Percentiles rank a stretch among this genome's conserved stretches.
These are phyloP conservation scores for Apodemus sylvaticus DNA, from an alignment of 2,113 vertebrate species.

Conservation along the genomic window DNA sequence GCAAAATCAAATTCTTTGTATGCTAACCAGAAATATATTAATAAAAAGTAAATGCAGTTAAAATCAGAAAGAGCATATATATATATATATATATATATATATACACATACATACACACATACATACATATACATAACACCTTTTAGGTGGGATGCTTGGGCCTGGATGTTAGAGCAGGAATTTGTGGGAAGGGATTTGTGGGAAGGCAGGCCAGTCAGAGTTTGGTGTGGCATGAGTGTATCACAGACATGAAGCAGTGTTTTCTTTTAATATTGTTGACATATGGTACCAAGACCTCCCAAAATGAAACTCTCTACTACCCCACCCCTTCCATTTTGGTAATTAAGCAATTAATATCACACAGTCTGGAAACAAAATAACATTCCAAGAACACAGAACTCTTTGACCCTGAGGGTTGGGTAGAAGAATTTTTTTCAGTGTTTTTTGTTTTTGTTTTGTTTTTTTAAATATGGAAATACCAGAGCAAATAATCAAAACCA, in stretches of 20 bases:
- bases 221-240: neutral
- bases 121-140: neutral
- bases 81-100: no score
- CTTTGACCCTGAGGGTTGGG: constrained; percentile 34
- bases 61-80: neutral
- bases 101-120: no score
- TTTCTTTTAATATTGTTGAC: constrained; percentile 49
- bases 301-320: constrained; percentile 54
- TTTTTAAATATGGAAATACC: constrained; percentile 18
- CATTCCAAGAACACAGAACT: constrained; percentile 55
- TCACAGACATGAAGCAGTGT: constrained; percentile 22
- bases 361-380: constrained; percentile 56
- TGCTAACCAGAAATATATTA: neutral
- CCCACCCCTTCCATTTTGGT: neutral
- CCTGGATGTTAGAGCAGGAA: no score
- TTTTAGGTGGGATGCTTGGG: constrained; percentile 17
- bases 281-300: constrained; percentile 58
- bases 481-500: constrained; percentile 54
- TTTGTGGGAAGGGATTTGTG: neutral
- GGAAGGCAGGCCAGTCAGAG: neutral
- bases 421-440: constrained; percentile 44
- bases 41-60: neutral
- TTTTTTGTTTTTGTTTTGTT: no score
- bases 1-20: neutral
- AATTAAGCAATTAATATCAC: constrained; percentile 65